Percentiles rank a stretch among this genome's conserved stretches.
These are phyloP conservation scores for Carposina sasakii DNA, from an alignment of 1,140 invertebrate species.

Conservation along the genomic window DNA sequence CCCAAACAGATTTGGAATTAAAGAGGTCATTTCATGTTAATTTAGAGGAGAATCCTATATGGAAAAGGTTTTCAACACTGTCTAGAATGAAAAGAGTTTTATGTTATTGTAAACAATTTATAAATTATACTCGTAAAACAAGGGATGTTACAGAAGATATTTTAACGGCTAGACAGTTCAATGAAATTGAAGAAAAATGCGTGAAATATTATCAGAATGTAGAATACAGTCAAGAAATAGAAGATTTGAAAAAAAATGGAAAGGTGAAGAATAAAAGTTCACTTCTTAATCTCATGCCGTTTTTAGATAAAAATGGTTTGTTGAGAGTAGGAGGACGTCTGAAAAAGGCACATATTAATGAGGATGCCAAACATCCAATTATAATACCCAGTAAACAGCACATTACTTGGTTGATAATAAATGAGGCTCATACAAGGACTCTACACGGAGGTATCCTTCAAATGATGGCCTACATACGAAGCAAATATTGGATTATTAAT, in stretches of 20 bases:
- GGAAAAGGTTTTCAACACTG: constrained; percentile 20
- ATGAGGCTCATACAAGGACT: constrained; percentile 11
- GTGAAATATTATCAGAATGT: neutral
- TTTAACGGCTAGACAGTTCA: too few relatives aligned
- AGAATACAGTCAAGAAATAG: constrained; percentile 12
- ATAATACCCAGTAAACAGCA: constrained; percentile 24
- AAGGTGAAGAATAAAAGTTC: constrained; percentile 14
- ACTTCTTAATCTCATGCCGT: constrained; percentile 16
- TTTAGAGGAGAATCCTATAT: constrained; percentile 7
- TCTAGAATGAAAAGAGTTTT: constrained; percentile 19
- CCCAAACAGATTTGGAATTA: neutral
- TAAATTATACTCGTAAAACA: constrained; percentile 2
- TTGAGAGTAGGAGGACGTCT: constrained; percentile 27
- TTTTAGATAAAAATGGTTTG: constrained; percentile 15
- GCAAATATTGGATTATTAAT: neutral
- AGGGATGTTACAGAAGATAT: constrained; percentile 9
- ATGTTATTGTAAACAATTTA: constrained; percentile 19
- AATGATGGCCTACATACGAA: constrained; percentile 26
- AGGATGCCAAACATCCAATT: constrained; percentile 15
- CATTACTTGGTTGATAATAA: constrained; percentile 19
- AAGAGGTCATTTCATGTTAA: neutral
- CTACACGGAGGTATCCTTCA: neutral
- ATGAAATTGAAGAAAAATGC: constrained; percentile 1
- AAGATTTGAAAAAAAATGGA: neutral
- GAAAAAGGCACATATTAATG: neutral